phyloP scores from a whole-genome alignment of 2,797 vertebrate species.

The Setipinna tenuifilis region DNA sequence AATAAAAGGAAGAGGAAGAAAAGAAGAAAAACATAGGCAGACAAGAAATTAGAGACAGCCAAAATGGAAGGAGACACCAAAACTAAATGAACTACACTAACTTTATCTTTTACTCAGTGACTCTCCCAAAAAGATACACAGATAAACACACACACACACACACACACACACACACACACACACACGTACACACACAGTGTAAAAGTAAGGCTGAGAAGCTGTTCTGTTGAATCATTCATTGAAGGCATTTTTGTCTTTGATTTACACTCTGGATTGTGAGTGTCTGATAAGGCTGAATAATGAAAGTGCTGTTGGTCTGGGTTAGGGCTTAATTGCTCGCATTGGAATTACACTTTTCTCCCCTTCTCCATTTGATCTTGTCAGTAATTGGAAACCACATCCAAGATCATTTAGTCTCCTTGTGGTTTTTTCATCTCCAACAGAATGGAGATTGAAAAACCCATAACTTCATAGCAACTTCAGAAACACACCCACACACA shows the following conservation, averaged over 20 bases:
- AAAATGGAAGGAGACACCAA: neutral
- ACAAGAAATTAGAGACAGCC: neutral
- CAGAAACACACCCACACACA: neutral
- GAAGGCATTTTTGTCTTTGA: constrained; percentile 12
- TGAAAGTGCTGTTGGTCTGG: neutral
- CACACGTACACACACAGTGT: neutral
- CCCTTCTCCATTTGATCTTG: neutral
- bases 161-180: neutral
- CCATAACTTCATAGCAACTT: neutral
- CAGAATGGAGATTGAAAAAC: neutral
- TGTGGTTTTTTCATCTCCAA: neutral
- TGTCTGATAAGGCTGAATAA: neutral
- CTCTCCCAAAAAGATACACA: neutral
- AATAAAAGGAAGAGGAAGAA: neutral
- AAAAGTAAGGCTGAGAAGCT: neutral
- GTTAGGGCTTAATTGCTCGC: neutral
- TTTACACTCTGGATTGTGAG: neutral
- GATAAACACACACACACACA: neutral
- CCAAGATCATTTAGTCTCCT: constrained; percentile 21
- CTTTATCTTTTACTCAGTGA: neutral
- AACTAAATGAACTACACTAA: neutral
- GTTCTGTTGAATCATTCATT: neutral
- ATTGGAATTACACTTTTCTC: neutral
- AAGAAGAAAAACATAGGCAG: neutral
- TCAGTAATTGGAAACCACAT: constrained; percentile 7